These are phyloP conservation scores for Nasonia oneida DNA, from an alignment of 2,888 invertebrate genomes.

Conservation along the genomic window DNA sequence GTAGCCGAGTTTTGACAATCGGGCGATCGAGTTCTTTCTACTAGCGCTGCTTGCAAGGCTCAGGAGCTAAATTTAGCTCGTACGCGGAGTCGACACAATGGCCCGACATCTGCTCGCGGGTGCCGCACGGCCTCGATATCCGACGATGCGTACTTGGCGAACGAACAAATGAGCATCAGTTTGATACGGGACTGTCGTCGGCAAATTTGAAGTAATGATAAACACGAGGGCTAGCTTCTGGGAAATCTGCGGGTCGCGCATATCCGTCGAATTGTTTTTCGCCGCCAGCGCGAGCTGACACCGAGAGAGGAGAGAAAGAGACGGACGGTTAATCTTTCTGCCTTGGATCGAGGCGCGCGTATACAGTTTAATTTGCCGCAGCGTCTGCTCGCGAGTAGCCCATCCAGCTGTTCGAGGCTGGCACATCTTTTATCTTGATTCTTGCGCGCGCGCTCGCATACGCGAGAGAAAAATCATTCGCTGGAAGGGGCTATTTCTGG, in stretches of 20 bases:
- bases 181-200: too few species aligned
- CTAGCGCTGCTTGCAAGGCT: too few species aligned
- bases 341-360: neutral
- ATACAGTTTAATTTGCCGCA: constrained; percentile 41
- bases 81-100: constrained; percentile 40
- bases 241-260: constrained; percentile 42
- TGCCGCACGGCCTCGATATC: neutral
- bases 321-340: constrained; percentile 27
- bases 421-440: constrained; percentile 18
- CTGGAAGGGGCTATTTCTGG: neutral
- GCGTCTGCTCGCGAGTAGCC: neutral
- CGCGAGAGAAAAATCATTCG: neutral
- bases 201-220: constrained; percentile 9
- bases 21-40: neutral
- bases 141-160: too few species aligned
- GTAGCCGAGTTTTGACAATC: constrained; percentile 57
- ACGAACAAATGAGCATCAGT: too few species aligned
- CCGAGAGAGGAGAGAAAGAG: too few species aligned
- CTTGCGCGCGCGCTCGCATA: too few species aligned
- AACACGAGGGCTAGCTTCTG: constrained; percentile 30
- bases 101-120: neutral
- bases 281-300: too few species aligned
- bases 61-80: constrained; percentile 41
- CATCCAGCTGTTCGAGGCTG: constrained; percentile 22
- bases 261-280: too few species aligned